Base-by-base conservation (phyloP, 2,113 vertebrate genomes). In the Heliornis fulica region DNA sequence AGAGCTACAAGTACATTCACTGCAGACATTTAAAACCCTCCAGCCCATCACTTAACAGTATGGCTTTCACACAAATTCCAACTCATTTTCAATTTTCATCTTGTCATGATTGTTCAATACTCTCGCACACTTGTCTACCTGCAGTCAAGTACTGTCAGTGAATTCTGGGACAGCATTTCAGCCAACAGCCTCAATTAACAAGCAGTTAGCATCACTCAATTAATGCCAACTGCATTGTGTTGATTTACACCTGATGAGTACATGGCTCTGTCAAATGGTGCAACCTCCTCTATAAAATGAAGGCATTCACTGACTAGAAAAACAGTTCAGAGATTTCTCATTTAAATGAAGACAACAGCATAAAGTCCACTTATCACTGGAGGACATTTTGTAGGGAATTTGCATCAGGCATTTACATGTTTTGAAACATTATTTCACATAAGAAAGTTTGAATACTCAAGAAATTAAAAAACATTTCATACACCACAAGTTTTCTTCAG, bases 171-270 rank as follows among this genome's bases (percentile, higher is more conserved):
- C 36, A 92, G 63, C 85, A 80, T 94, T 91, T 77, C 70, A 85
- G 75, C 59, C 92, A 82, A 83, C 9, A 1, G 28, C 34, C 70
- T 71, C 94, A 85, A 83, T 93, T 90, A 96, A 92, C 4, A 2
- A 92, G 75, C 86, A 90, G 61, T 96, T 93, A 90, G 82, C 29
- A 36, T 45, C 6, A 22, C 66, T 96, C 85, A 93, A 68, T 94
- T 94, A 95, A 80, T 79, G 85, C 61, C 82, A 92, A 40, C 69
- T 40, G 43, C 79, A 29, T 46, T 85, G 66, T 59, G 74, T 76
- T 87, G 87, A 87, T 78, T 89, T 32, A 46, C 14, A 31, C 34
- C 63, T 56, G 61, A 59, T 36, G 66, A 93, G 70, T 19, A 46
- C 26, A 71, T 0, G 43, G 65, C 78, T 66, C 71, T 75, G 56